phyloP scores from a whole-genome alignment of 2,113 vertebrate genomes.

The Setophaga kirtlandii region DNA sequence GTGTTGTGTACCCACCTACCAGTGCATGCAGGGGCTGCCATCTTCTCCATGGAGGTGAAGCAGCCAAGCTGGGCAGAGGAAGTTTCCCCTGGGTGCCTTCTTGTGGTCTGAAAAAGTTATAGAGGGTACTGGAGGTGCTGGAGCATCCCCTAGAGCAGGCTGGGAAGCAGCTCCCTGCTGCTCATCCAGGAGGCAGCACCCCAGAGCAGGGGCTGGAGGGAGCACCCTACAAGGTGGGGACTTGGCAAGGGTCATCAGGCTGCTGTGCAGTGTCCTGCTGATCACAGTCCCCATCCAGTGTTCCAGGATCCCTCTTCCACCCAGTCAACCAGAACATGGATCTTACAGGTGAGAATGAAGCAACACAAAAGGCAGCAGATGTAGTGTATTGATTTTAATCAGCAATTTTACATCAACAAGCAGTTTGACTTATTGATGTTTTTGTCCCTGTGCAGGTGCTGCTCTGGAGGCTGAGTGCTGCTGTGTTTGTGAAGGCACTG shows the following conservation, averaged over 20 bases:
- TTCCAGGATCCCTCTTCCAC: not conserved
- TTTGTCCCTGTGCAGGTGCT: not conserved
- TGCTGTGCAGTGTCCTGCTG: fast-evolving
- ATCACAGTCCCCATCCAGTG: not conserved
- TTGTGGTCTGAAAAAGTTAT: not conserved
- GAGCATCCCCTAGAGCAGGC: not conserved
- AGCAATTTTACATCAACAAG: not conserved
- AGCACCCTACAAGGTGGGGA: fast-evolving
- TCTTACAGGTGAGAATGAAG: not conserved
- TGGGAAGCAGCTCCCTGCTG: not conserved
- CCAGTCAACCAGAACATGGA: not conserved
- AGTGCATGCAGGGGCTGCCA: not conserved
- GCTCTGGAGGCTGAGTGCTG: not conserved
- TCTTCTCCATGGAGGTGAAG: not conserved
- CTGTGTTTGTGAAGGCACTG: not conserved
- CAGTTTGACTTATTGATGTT: not conserved
- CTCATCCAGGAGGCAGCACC: not conserved
- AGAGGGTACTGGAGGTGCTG: not conserved
- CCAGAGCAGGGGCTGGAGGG: not conserved
- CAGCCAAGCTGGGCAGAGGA: not conserved
- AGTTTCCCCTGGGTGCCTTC: not conserved
- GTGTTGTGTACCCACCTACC: fast-evolving
- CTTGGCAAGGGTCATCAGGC: not conserved
- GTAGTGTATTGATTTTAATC: not conserved
- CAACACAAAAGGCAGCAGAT: not conserved